Evolutionary conservation across 2,888 invertebrate species (phyloP).

Genomic region (Trisateles emortualis): DNA sequence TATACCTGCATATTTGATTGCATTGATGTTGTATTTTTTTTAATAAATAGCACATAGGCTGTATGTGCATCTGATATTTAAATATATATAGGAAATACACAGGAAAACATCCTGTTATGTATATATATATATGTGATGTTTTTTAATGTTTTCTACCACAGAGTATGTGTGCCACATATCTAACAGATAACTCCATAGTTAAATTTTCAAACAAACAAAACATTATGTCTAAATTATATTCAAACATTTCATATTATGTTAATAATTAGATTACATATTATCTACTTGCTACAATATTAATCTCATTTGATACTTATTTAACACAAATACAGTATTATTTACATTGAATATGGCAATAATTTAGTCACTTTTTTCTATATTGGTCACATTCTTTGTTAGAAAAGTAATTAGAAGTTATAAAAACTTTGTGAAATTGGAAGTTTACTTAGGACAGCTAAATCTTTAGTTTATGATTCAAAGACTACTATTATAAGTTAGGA

Average conservation of each 20-base stretch:
- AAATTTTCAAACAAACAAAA: background rate
- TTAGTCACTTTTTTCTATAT: background rate
- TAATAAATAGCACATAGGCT: no score
- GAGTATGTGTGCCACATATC: background rate
- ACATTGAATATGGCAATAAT: background rate
- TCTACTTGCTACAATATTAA: conserved; percentile 1
- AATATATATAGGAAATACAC: no score
- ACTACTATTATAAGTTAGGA: no score
- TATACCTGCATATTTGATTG: no score
- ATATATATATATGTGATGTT: no score
- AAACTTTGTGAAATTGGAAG: no score
- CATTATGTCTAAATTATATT: background rate
- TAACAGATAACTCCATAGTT: background rate
- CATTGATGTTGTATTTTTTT: no score
- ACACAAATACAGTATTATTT: background rate
- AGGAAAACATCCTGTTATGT: no score
- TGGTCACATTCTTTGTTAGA: background rate
- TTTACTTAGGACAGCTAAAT: no score
- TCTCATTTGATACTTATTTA: background rate
- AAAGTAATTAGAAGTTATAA: no score
- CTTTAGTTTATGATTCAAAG: no score
- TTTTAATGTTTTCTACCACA: background rate
- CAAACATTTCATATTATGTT: background rate
- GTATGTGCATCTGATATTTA: no score
- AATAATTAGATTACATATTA: conserved; percentile 7